Evolutionary conservation across 2,888 invertebrate genomes (phyloP).

Genomic region (Ophioninae sp.): DNA sequence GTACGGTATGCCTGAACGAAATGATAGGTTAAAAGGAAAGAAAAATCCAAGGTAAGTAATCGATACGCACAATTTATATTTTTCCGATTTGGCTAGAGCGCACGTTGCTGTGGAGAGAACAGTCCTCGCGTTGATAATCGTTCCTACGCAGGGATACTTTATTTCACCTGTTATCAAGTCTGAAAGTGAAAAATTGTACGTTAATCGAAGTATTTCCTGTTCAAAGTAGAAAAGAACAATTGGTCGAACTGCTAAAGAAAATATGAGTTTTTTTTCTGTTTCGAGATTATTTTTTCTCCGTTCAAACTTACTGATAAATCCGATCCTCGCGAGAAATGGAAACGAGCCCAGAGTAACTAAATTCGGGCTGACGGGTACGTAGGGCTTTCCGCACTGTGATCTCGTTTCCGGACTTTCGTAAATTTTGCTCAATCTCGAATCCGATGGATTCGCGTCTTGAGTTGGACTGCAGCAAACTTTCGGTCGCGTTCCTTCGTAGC

Average conservation of each 20-base stretch:
- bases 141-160: constrained; percentile 89
- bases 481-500: constrained; percentile 68
- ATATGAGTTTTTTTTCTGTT: not conserved
- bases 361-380: constrained; percentile 50
- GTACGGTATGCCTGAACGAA: constrained; percentile 85
- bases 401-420: constrained; percentile 24
- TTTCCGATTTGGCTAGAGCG: constrained; percentile 89
- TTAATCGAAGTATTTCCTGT: not conserved
- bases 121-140: constrained; percentile 84
- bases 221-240: not conserved
- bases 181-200: constrained; percentile 74
- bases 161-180: constrained; percentile 86
- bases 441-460: constrained; percentile 40
- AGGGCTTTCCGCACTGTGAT: constrained; percentile 48
- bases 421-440: constrained; percentile 17
- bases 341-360: constrained; percentile 84
- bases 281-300: not conserved
- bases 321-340: constrained; percentile 89
- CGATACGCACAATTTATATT: constrained; percentile 87
- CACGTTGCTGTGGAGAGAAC: constrained; percentile 91
- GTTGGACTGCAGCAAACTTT: constrained; percentile 72
- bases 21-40: not conserved
- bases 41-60: constrained; percentile 8
- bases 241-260: not conserved
- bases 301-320: constrained; percentile 86